Evolutionary conservation across 2,797 vertebrate species (phyloP).

Genomic region (Oreochromis mossambicus): DNA sequence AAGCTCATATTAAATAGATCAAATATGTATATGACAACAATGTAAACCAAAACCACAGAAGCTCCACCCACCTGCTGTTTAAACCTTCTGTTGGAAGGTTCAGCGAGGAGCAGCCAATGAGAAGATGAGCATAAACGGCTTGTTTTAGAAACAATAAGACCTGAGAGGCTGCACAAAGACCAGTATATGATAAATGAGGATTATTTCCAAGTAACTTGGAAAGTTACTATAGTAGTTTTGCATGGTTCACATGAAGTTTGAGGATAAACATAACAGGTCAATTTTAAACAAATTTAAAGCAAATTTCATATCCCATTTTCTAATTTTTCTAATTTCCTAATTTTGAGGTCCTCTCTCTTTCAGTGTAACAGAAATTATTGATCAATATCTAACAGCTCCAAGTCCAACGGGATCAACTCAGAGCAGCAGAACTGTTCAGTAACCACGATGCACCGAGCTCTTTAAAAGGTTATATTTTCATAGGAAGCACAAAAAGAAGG

Average conservation of each 20-base stretch:
- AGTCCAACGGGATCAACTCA: background rate
- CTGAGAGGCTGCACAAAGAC: fast-evolving
- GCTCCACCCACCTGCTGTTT: background rate
- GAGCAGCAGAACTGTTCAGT: background rate
- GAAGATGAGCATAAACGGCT: background rate
- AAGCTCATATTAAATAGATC: background rate
- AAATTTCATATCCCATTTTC: fast-evolving
- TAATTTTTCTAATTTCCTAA: fast-evolving
- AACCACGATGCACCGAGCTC: fast-evolving
- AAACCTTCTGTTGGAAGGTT: background rate
- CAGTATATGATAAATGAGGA: background rate
- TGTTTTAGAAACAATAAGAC: fast-evolving
- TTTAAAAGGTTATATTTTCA: background rate
- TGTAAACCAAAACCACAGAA: background rate
- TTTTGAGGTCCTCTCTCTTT: background rate
- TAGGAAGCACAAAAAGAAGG: background rate
- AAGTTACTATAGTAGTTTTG: background rate
- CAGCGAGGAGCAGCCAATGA: background rate
- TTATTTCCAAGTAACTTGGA: background rate
- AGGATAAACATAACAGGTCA: background rate
- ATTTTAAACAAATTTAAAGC: fast-evolving
- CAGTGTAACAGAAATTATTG: background rate
- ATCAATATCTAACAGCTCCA: background rate
- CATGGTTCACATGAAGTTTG: background rate
- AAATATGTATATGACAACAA: background rate